Evolutionary conservation across 2,888 invertebrate species (phyloP).

Genomic region (Hemicrepidius hirtus): DNA sequence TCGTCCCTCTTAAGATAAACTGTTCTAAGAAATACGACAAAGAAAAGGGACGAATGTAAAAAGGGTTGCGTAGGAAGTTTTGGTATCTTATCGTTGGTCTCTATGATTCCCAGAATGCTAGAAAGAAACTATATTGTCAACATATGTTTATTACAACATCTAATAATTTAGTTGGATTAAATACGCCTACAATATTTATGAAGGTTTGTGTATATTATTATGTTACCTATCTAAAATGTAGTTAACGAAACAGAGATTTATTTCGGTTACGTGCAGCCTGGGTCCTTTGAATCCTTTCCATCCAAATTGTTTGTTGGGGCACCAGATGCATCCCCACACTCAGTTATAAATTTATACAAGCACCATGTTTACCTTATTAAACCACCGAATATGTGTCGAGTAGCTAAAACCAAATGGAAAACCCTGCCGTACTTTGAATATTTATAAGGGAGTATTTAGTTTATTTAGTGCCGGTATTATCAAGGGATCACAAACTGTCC

Average conservation of each 20-base stretch:
- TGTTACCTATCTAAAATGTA: neutral
- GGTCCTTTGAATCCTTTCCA: slow-evolving; percentile 36
- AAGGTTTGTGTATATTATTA: too few relatives aligned
- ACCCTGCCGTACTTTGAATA: slow-evolving; percentile 53
- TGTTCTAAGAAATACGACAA: too few relatives aligned
- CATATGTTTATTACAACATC: too few relatives aligned
- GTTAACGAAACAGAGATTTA: slow-evolving; percentile 29
- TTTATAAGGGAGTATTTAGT: slow-evolving; percentile 56
- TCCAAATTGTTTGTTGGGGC: slow-evolving; percentile 19
- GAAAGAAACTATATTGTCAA: too few relatives aligned
- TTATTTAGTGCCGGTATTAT: slow-evolving; percentile 66
- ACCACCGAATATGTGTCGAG: slow-evolving; percentile 39
- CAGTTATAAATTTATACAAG: slow-evolving; percentile 44
- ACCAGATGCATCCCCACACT: slow-evolving; percentile 43
- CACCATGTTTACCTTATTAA: slow-evolving; percentile 46
- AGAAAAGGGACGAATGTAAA: too few relatives aligned
- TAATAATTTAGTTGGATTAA: too few relatives aligned
- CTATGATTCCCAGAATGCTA: too few relatives aligned
- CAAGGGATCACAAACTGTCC: slow-evolving; percentile 66
- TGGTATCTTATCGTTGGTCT: too few relatives aligned
- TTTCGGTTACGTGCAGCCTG: slow-evolving; percentile 38
- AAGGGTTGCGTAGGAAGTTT: too few relatives aligned
- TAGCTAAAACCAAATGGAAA: slow-evolving; percentile 41
- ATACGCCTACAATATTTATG: too few relatives aligned
- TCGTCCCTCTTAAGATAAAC: too few relatives aligned